Base-by-base conservation (phyloP, 2,797 vertebrate species). In the Melanotaenia parkinsoni region DNA sequence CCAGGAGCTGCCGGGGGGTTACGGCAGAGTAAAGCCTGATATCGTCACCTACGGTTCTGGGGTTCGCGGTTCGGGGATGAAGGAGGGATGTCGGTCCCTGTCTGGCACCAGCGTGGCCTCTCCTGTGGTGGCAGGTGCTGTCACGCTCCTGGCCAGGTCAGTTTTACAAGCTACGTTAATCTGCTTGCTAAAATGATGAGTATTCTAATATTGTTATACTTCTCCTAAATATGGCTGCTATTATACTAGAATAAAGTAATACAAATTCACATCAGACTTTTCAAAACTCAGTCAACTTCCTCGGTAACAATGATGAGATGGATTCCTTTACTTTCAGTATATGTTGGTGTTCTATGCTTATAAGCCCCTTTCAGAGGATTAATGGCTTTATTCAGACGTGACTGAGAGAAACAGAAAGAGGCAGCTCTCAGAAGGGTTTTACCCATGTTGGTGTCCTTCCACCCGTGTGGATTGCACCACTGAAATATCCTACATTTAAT, bases 11-110 rank as follows among this genome's bases (percentile, higher is more conserved):
- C 98, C 98, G 0, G 97, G 97, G 6, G 98, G 98, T 28, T 99
- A 99, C 0, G 98, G 98, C 70, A 92, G 98, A 37, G 93, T 99
- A 87, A 99, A 99, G 82, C 98, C 98, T 0, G 98, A 99, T 59
- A 97, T 99, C 3, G 98, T 99, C 70, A 99, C 98, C 3, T 99
- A 99, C 0, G 98, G 98, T n/a, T 99, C 98, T 2, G 98, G 98
- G 0, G 98, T 99, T 37, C 94, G 98, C 18, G 98, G 98, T 2
- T 99, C 98, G 0, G 98, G 98, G 1, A 95, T 99, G 95, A 99
- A 99, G 77, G 98, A 98, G 16, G 98, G 98, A 1, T 99, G 98
- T 63, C 97, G 98, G 38, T 99, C 98, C 0, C 94, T 99, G 58
- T 99, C 98, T 0, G 98, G 98, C 30, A 99, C 98, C 81, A 99